Evolutionary conservation across 1,140 invertebrate genomes (phyloP).

Genomic region (Philaenus spumarius): DNA sequence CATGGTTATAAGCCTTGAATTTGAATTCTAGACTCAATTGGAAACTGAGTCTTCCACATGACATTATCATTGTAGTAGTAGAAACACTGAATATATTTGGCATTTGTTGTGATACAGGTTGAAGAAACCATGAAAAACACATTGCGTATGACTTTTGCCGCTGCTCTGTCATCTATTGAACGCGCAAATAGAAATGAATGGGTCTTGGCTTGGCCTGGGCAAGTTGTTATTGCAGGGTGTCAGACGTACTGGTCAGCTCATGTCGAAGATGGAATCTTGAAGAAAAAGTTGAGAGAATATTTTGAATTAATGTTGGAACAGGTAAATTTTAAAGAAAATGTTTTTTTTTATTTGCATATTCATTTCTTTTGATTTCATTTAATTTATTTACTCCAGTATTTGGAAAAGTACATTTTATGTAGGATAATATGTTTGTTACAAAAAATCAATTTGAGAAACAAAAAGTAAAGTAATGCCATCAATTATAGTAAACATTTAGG

Average conservation of each 20-base stretch:
- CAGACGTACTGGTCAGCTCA: constrained; percentile 56
- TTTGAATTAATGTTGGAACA: constrained; percentile 43
- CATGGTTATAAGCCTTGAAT: no score
- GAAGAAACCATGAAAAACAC: constrained; percentile 62
- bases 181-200: constrained; percentile 49
- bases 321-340: constrained; percentile 37
- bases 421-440: no score
- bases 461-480: no score
- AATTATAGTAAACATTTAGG: no score
- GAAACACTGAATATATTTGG: no score
- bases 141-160: constrained; percentile 47
- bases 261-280: constrained; percentile 48
- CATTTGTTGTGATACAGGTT: no score
- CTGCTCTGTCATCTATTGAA: constrained; percentile 44
- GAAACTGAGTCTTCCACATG: no score
- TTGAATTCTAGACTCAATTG: no score
- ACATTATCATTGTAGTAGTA: no score
- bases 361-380: background rate
- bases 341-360: background rate
- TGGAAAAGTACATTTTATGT: no score
- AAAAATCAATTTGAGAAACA: no score
- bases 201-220: constrained; percentile 69
- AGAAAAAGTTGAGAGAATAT: constrained; percentile 41
- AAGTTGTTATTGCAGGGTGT: constrained; percentile 61
- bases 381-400: no score